Evolutionary conservation across 2,113 vertebrate species (phyloP), one percentile per base, ranked within the genome.

Genomic region (Paramormyrops kingsleyae): DNA sequence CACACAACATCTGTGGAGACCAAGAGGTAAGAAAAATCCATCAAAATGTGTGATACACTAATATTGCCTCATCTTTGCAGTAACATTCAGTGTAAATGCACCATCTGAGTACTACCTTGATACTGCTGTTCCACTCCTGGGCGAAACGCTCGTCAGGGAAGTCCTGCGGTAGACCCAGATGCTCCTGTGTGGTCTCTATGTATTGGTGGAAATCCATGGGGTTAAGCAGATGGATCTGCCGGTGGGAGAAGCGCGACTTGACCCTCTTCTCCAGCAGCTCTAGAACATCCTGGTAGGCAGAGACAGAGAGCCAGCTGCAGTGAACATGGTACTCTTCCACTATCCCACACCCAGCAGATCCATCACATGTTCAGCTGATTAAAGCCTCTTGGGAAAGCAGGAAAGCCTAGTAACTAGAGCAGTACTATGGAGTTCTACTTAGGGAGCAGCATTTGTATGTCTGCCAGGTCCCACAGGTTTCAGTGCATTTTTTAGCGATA

Each of bases 211-310:
- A 98, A 66, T 93, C 95, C 92, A 96, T 95, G 59, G 95, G 94
- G 93, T 95, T 97, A 90, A 96, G 92, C 93, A 99, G 90, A 91
- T 98, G 96, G 90, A 99, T 99, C 96, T 99, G 99, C 87, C 98
- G 94, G 94, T 99, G 99, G 42, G 98, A 99, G 92, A 99, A 99
- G 88, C 98, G 94, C 0, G 99, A 99, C 92, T 99, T 99, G 7
- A 99, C 99, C 90, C 99, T 96, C 93, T 99, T 99, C 94, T 99
- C 99, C 93, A 99, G 90, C 89, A 99, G 97, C 96, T 99, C 98
- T 95, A 99, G 91, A 85, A 99, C 96, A 91, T 99, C 99, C 99
- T 99, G 91, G 87, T 80, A 0, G n/a, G 10, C 83, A 47, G 90
- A 31, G 62, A 10, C 56, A 86, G 21, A 24, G 31, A 24, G 31